Evolutionary conservation across 2,888 invertebrate genomes (phyloP), one percentile per base, ranked within the genome.

Genomic region (Oligia fasciuncula): DNA sequence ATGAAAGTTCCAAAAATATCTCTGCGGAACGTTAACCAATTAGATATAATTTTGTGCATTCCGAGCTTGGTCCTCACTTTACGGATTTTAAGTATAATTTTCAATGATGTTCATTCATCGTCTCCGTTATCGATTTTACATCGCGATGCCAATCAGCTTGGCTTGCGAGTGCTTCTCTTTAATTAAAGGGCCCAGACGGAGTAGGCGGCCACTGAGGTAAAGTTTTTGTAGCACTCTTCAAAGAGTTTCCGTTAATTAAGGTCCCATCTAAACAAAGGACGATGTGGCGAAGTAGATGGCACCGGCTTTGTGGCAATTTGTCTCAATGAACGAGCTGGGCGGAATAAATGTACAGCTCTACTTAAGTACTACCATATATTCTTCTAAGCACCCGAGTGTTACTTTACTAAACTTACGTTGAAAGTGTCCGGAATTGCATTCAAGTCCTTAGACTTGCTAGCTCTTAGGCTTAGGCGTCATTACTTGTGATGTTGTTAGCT

Each of bases 201-300:
- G 89, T 79, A 80, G 84, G 83, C 84, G 83, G 83, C 85, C 75
- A 73, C 73, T 74, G 79, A 84, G 79, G 81, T 85, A 81, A 85
- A 89, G 87, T 90, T 91, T 92, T 92, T 93, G 90, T 90, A 91
- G 92, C 86, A 88, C 91, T 86, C 91, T 91, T 91, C 90, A 91
- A 93, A 91, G 91, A 91, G 88, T 88, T 90, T 79, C 67, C 90
- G 88, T 92, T 93, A 93, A 94, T 94, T 92, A 93, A 91, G 89
- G 90, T 87, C 90, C 88, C 87, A 90, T 90, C 89, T 90, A 90
- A 93, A 92, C 91, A 91, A 91, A 91, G 90, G 91, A 85, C 84
- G 79, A 84, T 85, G 86, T 86, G 89, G 79, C 74, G 76, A 82
- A 87, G 87, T 85, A 76, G 87, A 86, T 80, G 69, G 76, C 65